A percentile compares a stretch with the other conserved stretches of the same genome.
These are phyloP conservation scores for Coregonus ussuriensis DNA, from an alignment of 2,797 vertebrate species.

Conservation along the genomic window DNA sequence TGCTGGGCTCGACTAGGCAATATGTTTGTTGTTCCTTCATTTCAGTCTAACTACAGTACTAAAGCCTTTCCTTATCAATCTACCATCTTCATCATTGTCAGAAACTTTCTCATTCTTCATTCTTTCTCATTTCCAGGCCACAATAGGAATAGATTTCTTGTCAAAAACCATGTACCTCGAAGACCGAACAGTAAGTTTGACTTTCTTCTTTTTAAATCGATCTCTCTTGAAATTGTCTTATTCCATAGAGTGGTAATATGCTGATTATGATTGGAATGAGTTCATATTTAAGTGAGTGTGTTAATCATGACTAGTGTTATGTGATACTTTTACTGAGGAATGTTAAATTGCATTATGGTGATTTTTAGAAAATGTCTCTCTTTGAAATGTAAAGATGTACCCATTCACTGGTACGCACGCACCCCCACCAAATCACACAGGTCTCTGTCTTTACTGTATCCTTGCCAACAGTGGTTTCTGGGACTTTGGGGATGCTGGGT, in stretches of 20 bases:
- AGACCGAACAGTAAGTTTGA: slow-evolving; percentile 96
- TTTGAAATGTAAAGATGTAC: neutral
- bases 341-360: neutral
- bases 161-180: slow-evolving; percentile 99
- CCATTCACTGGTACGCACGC: neutral
- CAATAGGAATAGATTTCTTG: slow-evolving; percentile 99
- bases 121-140: slow-evolving; percentile 82
- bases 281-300: neutral
- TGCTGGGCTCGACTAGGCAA: neutral
- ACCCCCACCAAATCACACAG: neutral
- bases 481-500: neutral
- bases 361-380: neutral
- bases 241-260: neutral
- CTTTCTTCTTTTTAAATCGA: neutral
- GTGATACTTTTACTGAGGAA: neutral
- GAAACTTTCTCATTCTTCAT: neutral
- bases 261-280: neutral
- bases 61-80: neutral
- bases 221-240: too few relatives aligned
- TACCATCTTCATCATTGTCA: neutral
- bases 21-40: neutral
- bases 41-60: neutral
- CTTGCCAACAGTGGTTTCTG: neutral
- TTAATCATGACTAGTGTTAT: neutral
- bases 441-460: neutral